Base-by-base conservation (phyloP, 2,113 vertebrate species). In the Accipiter cooperii region DNA sequence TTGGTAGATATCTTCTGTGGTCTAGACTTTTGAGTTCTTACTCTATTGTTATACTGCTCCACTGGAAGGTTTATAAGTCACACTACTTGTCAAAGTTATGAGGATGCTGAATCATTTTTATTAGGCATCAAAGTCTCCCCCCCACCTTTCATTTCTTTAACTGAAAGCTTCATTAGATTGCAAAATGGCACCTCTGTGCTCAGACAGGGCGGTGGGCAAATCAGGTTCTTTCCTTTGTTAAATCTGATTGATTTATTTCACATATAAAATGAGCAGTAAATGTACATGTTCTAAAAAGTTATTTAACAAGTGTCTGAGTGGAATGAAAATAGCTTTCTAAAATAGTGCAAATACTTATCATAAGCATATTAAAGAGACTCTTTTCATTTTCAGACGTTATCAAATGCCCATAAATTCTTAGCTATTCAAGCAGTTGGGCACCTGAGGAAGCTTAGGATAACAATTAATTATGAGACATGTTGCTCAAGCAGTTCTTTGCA, bases 221-320 rank as follows among this genome's bases (percentile, higher is more conserved):
- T 89, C 83, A 66, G 77, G 54, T 94, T 95, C 91, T 92, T 93
- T 94, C 87, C 93, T 97, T 97, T 97, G 96, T 96, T 96, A 97
- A 96, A 97, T 74, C 92, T 92, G 96, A 95, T 95, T 96, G 95
- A 96, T 97, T 97, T 96, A 94, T 97, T 97, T 92, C 94, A 87
- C 63, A 34, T 96, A 83, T 93, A 97, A 97, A 96, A 97, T 52
- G 68, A 97, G 93, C 87, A 94, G 93, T 96, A 97, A 95, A 94
- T 84, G 94, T 87, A 96, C 91, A 87, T 94, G 90, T 96, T 96
- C 90, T 95, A 96, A 95, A 93, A 95, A 93, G 96, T 97, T 94
- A 95, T 93, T 96, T 96, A 97, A 95, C 87, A 92, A 96, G 84
- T 90, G 76, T 94, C 88, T 91, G 93, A 96, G 91, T 38, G 57